Evolutionary conservation across 2,888 invertebrate species (phyloP).

Genomic region (Cryptus armator): DNA sequence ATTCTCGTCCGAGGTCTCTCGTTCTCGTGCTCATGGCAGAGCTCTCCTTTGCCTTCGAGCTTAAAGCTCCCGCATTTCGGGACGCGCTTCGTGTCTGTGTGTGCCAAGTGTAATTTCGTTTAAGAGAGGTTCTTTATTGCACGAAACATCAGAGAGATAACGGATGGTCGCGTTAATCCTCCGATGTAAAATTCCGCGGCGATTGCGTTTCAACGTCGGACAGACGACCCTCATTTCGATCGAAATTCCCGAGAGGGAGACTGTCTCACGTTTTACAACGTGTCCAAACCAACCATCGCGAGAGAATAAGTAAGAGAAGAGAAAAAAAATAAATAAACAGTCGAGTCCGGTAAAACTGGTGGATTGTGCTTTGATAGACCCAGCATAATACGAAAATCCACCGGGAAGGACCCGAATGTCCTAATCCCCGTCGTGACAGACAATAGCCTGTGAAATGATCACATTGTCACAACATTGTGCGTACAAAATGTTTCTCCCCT

Average conservation of each 20-base stretch:
- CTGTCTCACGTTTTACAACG: constrained; percentile 38
- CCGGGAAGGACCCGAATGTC: constrained; percentile 37
- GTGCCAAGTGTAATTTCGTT: constrained; percentile 68
- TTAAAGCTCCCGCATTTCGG: constrained; percentile 3
- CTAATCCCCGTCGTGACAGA: constrained; percentile 70
- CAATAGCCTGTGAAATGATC: constrained; percentile 75
- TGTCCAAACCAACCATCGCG: constrained; percentile 27
- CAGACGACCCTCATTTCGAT: constrained; percentile 28
- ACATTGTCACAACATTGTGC: constrained; percentile 68
- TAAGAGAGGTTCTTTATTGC: constrained; percentile 70
- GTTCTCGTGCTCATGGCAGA: constrained; percentile 17
- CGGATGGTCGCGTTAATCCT: constrained; percentile 55
- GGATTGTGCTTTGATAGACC: constrained; percentile 18
- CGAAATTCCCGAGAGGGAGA: constrained; percentile 17
- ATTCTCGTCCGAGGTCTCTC: constrained; percentile 25
- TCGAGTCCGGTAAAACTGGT: constrained; percentile 27
- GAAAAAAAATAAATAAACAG: background rate
- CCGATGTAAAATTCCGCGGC: constrained; percentile 47
- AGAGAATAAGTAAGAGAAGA: background rate
- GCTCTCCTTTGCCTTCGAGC: constrained; percentile 8
- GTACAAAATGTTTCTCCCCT: constrained; percentile 13
- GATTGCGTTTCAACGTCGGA: constrained; percentile 35
- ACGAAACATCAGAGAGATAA: constrained; percentile 38
- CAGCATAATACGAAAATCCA: constrained; percentile 36
- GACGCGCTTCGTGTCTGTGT: background rate